These are phyloP conservation scores for Parotocinclus haroldoi DNA, from an alignment of 2,797 vertebrate genomes.

Conservation along the genomic window DNA sequence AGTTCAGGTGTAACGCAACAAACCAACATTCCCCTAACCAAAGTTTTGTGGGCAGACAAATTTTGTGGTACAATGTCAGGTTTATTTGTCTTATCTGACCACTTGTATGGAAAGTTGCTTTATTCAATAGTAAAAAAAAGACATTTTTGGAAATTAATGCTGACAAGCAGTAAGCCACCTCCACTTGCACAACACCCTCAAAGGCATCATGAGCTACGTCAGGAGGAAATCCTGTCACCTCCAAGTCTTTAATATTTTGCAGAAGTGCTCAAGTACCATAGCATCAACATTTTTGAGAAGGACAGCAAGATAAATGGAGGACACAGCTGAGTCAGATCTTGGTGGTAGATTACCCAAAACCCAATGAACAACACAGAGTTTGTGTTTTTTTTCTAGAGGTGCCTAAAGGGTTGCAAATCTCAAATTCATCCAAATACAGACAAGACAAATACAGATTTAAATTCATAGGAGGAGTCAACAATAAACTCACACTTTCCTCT, in stretches of 20 bases:
- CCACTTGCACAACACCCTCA: slow-evolving; percentile 12
- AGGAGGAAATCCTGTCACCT: slow-evolving; percentile 10
- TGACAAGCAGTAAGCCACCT: slow-evolving; percentile 7
- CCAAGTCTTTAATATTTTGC: slow-evolving; percentile 15
- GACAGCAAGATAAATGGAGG: slow-evolving; percentile 11
- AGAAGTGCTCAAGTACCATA: slow-evolving; percentile 9
- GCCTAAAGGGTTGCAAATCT: slow-evolving; percentile 9
- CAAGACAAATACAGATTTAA: background rate
- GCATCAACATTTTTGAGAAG: slow-evolving; percentile 23
- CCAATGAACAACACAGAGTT: slow-evolving; percentile 19
- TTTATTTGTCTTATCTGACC: slow-evolving; percentile 8
- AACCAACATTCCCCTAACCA: slow-evolving; percentile 21
- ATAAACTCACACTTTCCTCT: background rate
- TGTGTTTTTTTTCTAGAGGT: slow-evolving; percentile 18
- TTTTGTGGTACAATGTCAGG: slow-evolving; percentile 2
- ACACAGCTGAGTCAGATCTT: slow-evolving; percentile 7
- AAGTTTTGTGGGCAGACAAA: slow-evolving; percentile 2
- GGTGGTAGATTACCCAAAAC: slow-evolving; percentile 17
- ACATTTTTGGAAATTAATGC: slow-evolving; percentile 2
- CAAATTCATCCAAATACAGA: slow-evolving; percentile 10
- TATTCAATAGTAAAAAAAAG: slow-evolving; percentile 20
- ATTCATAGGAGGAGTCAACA: slow-evolving; percentile 5
- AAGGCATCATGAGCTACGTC: slow-evolving; percentile 16
- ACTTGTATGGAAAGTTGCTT: slow-evolving; percentile 1
- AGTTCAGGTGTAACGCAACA: too few relatives aligned